A percentile compares a stretch with the other conserved stretches of the same genome.
Evolutionary conservation across 2,888 invertebrate genomes (phyloP).

Genomic region (Protonemura montana): DNA sequence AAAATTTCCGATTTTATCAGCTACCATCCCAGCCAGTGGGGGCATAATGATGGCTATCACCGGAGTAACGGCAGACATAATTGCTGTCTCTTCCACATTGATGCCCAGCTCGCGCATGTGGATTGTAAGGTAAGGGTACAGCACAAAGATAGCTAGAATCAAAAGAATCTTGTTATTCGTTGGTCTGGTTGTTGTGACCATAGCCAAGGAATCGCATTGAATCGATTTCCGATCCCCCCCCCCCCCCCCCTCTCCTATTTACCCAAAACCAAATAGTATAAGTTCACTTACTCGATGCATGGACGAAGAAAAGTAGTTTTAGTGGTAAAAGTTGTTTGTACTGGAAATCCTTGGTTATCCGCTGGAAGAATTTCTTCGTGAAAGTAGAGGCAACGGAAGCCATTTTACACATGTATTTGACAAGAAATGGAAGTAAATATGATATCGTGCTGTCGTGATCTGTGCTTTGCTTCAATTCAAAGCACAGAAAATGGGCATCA

Average conservation of each 20-base stretch:
- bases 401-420: background rate
- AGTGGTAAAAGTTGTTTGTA: slow-evolving; percentile 76
- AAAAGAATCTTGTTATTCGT: background rate
- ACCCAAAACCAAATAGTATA: too few species aligned
- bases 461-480: background rate
- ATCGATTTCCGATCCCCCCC: too few species aligned
- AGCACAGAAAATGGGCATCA: background rate
- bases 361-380: slow-evolving; percentile 68
- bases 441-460: background rate
- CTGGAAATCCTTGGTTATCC: slow-evolving; percentile 74
- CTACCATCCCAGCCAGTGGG: slow-evolving; percentile 77
- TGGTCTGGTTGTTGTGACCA: background rate
- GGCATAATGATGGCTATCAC: slow-evolving; percentile 80
- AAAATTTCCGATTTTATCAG: slow-evolving; percentile 82
- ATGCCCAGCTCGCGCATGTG: slow-evolving; percentile 83
- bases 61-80: slow-evolving; percentile 81
- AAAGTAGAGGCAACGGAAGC: slow-evolving; percentile 54
- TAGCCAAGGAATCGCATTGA: background rate
- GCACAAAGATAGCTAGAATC: slow-evolving; percentile 70
- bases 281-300: slow-evolving; percentile 75
- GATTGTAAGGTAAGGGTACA: slow-evolving; percentile 81
- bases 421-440: background rate
- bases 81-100: slow-evolving; percentile 80
- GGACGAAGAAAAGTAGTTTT: slow-evolving; percentile 79
- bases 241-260: too few species aligned